Evolutionary conservation across 2,113 vertebrate species (phyloP), one percentile per base, ranked within the genome.

Genomic region (Indicator indicator): DNA sequence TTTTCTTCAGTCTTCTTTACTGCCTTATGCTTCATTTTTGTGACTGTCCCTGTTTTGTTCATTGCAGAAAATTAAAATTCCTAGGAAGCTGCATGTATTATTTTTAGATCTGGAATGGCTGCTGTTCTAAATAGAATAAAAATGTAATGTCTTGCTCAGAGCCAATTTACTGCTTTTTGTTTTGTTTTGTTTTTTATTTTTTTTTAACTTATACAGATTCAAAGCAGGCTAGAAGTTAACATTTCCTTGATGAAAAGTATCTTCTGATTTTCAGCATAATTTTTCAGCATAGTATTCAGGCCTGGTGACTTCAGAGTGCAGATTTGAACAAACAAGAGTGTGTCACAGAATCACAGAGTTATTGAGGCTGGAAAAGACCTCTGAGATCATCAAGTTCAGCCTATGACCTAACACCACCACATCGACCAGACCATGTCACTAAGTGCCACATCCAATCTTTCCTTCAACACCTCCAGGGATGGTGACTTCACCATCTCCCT

Each of bases 21-120:
- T 64, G 6, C 28, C 12, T 76, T 73, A 7, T 55, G 27, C 23
- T 72, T 89, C 12, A 65, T 73, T 83, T 44, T 87, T 83, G 4
- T 91, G 42, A 54, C 23, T 73, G 7, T 50, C 16, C 2, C 28
- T 54, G 19, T 76, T 15, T 20, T 59, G 27, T 55, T 87, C 13
- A 36, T 85, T 89, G 82, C 55, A 88, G 64, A 88, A 89, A 87
- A 82, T 59, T 67, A 40, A 73, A 95, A 88, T 83, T 83, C 40
- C 32, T 36, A n/a, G 68, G 48, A 55, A 46, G 16, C 36, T 77
- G 11, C 15, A 26, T 59, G 36, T 14, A 82, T 83, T 79, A 63
- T 73, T 93, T 93, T 89, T 89, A 83, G 30, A 40, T 86, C 52
- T 87, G 46, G 79, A 91, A 85, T 1, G 0, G 20, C 44, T 89